Evolutionary conservation across 2,113 vertebrate genomes (phyloP), one percentile per base, ranked within the genome.

Genomic region (Melanostigma gelatinosum): DNA sequence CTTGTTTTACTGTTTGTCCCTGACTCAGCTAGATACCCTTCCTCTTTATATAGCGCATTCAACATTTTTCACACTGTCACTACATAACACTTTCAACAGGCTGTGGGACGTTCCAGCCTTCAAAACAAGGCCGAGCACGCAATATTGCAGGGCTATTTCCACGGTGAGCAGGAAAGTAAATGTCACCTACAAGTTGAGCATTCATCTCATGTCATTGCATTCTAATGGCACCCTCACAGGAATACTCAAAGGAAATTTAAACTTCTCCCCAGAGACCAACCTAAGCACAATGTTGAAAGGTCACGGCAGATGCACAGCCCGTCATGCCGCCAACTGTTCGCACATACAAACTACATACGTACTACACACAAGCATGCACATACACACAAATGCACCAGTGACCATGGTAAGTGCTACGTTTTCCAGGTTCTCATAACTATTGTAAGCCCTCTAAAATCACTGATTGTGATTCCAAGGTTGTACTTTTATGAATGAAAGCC

Each of bases 101-200:
- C 42, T 78, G 58, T 66, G 61, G 48, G 62, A 74, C 71, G 83
- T 78, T 90, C 93, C 82, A 85, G 80, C 75, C 91, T 93, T 93
- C 85, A 66, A 82, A 88, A 89, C 62, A 81, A 88, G 52, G 22
- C 46, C 46, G 2, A n/a, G 66, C n/a, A 8, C 24, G 78, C 79
- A 87, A 84, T 87, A 89, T 57, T 80, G 72, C 65, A 3, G 77
- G 79, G 85, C 71, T 66, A 87, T 89, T 91, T 90, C 62, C 34
- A 79, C 15, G 4, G 66, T 82, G 89, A 93, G 92, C 75, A 75
- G 84, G 77, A 93, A 87, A 79, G 86, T 87, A 90, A 92, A 93
- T 91, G 84, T 89, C 84, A 89, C 72, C 83, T 80, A 87, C 58
- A 85, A 89, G 77, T 91, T 75, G 72, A 91, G 44, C 87, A 88